A percentile compares a stretch with the other conserved stretches of the same genome.
Conservation (phyloP, 2,113 vertebrate genomes). For the Microcebus murinus region DNA sequence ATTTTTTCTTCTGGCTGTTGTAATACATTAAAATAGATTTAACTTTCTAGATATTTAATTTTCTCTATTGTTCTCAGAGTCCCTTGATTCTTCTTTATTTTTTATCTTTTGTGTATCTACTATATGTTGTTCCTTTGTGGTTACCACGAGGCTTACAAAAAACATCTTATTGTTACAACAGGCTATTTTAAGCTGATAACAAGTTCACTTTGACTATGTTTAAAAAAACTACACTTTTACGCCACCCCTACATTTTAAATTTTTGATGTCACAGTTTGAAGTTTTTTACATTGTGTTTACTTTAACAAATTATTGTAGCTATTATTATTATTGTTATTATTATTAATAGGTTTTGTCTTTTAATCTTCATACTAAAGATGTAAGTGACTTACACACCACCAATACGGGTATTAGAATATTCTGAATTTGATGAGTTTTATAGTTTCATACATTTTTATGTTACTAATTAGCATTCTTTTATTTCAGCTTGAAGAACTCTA, state of each 20-base stretch:
- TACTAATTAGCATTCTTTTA: not conserved
- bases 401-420: not conserved
- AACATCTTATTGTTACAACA: not conserved
- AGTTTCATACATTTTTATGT: not conserved
- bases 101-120: not conserved
- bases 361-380: not conserved
- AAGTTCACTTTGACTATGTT: not conserved
- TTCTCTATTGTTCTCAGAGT: not conserved
- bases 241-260: not conserved
- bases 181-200: not conserved
- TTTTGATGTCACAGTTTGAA: not conserved
- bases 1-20: not conserved
- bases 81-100: not conserved
- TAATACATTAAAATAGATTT: not conserved
- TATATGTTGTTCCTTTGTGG: not conserved
- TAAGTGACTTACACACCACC: not conserved
- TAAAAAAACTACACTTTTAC: not conserved
- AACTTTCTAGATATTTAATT: not conserved
- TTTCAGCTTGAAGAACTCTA: not conserved
- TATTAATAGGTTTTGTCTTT: not conserved
- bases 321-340: not conserved
- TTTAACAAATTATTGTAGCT: not conserved
- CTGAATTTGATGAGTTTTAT: not conserved
- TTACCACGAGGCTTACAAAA: not conserved
- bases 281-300: not conserved